A percentile compares a stretch with the other conserved stretches of the same genome.
Evolutionary conservation across 35 echinoderm and acorn worm species (phyloP).

Genomic region (Lytechinus variegatus): DNA sequence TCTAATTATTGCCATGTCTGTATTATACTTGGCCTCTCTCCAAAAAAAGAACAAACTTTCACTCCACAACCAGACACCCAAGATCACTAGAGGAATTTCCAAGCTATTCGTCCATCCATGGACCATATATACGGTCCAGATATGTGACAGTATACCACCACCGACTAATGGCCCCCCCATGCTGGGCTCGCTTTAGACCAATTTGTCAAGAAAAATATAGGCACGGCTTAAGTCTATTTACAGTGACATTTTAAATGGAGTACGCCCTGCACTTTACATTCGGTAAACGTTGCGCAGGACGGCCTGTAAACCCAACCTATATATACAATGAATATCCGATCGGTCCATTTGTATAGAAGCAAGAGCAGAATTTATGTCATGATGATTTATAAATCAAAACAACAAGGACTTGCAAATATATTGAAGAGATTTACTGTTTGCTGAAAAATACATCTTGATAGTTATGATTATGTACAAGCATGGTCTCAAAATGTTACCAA

Average conservation of each 20-base stretch:
- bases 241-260: not conserved
- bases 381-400: no score
- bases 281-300: not conserved
- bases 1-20: not conserved
- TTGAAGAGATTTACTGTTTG: no score
- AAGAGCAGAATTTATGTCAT: no score
- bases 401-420: no score
- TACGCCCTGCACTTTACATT: slow-evolving; percentile 18
- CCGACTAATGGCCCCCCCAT: not conserved
- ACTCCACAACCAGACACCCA: not conserved
- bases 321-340: not conserved
- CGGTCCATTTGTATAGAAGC: no score
- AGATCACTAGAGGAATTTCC: not conserved
- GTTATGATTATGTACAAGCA: no score
- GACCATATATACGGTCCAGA: not conserved
- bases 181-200: not conserved
- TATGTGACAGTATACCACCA: not conserved
- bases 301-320: not conserved
- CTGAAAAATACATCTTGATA: no score
- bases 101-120: not conserved
- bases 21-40: not conserved
- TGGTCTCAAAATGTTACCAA: no score
- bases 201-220: slow-evolving; percentile 20
- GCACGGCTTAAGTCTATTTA: slow-evolving; percentile 11
- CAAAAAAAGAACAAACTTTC: not conserved